Base-by-base conservation (phyloP, 2,888 invertebrate genomes). In the Tetragonula carbonaria region DNA sequence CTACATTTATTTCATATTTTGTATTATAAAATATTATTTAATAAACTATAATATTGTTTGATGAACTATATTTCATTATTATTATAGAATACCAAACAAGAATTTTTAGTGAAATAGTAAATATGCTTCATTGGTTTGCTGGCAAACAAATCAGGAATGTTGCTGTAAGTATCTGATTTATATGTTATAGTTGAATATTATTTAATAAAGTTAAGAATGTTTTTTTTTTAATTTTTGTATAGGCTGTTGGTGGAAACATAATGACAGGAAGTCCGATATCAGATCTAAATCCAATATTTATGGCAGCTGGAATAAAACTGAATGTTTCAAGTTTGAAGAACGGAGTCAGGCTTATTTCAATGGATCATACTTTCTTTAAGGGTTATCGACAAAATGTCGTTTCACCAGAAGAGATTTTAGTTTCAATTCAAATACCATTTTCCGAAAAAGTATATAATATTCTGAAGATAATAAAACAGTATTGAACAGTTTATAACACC, bases 241-340 rank as follows among this genome's bases (percentile, higher is more conserved):
- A 96, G 96, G 97, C 98, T 21, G 95, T 99, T 51, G 98, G 97
- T 55, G 99, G 99, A 50, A 99, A 99, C 94, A 97, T 99, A 86
- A 97, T 99, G 95, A 99, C 99, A 0, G 98, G 98, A 23, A 99
- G 99, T 95, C 99, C 99, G 0, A 99, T 99, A 93, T 99, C 99
- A 0, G 99, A 99, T 95, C 96, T 99, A 92, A 98, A 98, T 95
- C 99, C 99, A 0, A 96, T 99, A 88, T 96, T 99, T 83, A 96
- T 98, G 96, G 98, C 99, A 0, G 96, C 97, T 76, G 95, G 96
- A 73, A 96, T 96, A 33, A 95, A 95, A 85, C 93, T 98, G 18
- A 96, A 96, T 88, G 95, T 98, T 0, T 95, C 95, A 55, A 97
- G 97, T 90, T 94, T 94, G 67, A 95, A 93, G 11, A 93, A 93